These are phyloP conservation scores for Poeciliopsis paucimaculata DNA, from an alignment of 2,797 vertebrate genomes.

Conservation along the genomic window DNA sequence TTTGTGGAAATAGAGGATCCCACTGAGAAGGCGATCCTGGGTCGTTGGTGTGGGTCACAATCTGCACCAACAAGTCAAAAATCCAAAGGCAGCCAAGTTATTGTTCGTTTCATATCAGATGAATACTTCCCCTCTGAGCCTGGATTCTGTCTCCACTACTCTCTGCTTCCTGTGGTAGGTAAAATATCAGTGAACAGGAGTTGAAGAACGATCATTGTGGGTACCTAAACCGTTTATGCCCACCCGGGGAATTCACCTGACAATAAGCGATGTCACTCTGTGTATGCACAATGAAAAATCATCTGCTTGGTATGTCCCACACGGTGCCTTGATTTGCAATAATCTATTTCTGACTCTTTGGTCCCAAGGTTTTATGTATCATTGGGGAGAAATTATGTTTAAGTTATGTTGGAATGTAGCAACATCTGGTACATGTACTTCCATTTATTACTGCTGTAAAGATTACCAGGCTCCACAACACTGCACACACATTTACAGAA, in stretches of 20 bases:
- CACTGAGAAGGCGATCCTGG: slow-evolving; percentile 86
- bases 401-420: slow-evolving; percentile 15
- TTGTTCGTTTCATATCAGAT: slow-evolving; percentile 94
- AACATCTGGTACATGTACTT: slow-evolving; percentile 35
- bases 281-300: slow-evolving; percentile 29
- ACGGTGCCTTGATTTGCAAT: slow-evolving; percentile 37
- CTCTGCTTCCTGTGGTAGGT: slow-evolving; percentile 86
- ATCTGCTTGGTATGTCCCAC: slow-evolving; percentile 39
- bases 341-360: slow-evolving; percentile 28
- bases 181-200: neutral
- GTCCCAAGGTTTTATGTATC: slow-evolving; percentile 20
- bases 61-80: slow-evolving; percentile 82
- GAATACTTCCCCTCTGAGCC: slow-evolving; percentile 97
- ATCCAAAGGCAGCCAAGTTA: slow-evolving; percentile 93
- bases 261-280: slow-evolving; percentile 14
- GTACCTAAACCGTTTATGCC: neutral
- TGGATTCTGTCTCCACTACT: slow-evolving; percentile 95
- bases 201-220: neutral
- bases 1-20: slow-evolving; percentile 97
- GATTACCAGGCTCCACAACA: neutral
- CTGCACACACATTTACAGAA: neutral
- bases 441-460: slow-evolving; percentile 28
- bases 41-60: slow-evolving; percentile 95
- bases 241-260: neutral
- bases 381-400: slow-evolving; percentile 29